Conservation (phyloP, 2,888 invertebrate species). For the Tachystola acroxantha region DNA sequence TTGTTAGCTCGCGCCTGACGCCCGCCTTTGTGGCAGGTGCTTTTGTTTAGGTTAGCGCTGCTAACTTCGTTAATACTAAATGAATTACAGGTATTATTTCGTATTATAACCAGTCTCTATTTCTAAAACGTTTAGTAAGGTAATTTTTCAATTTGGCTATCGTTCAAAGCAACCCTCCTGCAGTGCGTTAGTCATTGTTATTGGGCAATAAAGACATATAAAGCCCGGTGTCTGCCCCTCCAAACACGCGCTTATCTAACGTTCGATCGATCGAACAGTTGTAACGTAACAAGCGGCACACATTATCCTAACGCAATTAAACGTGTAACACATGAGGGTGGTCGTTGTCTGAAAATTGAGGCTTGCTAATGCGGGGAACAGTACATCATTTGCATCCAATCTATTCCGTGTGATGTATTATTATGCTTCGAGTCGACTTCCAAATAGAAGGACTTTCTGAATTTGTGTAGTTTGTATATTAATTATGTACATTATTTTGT, state of each 20-base stretch:
- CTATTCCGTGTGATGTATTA: no score
- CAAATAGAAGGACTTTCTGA: no score
- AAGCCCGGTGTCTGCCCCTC: conserved; percentile 38
- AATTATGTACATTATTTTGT: no score
- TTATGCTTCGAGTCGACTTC: no score
- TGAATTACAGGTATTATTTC: conserved; percentile 5
- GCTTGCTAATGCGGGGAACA: neutral
- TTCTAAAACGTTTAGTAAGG: conserved; percentile 13
- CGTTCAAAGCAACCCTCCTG: conserved; percentile 35
- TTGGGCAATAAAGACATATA: conserved; percentile 53
- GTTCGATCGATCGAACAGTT: conserved; percentile 49
- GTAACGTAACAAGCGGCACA: conserved; percentile 44
- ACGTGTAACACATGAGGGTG: conserved; percentile 36
- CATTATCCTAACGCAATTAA: conserved; percentile 53
- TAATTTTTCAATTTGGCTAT: conserved; percentile 38
- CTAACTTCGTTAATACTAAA: conserved; percentile 39
- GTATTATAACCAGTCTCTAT: no score
- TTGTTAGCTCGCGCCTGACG: conserved; percentile 42
- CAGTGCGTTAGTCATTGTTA: conserved; percentile 41
- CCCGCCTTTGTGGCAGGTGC: conserved; percentile 43
- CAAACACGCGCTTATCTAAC: conserved; percentile 52
- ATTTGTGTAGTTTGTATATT: no score
- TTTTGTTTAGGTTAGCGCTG: conserved; percentile 35
- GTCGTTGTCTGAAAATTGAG: conserved; percentile 8
- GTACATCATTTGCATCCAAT: neutral